phyloP scores from a whole-genome alignment of 2,113 vertebrate genomes.

The Anoplopoma fimbria region DNA sequence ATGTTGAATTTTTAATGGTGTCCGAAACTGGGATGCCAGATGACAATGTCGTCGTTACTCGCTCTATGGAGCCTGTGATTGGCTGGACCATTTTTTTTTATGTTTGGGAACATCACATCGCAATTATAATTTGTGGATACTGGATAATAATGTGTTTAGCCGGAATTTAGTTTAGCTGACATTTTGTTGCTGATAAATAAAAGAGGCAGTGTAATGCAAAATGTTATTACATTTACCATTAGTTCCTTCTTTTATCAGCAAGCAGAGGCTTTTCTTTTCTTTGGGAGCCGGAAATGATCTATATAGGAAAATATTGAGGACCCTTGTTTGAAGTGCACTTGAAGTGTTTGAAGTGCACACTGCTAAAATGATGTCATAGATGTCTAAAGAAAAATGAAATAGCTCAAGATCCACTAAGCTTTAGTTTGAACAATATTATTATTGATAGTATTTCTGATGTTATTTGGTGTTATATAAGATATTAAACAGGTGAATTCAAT shows the following conservation, averaged over 20 bases:
- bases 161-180: neutral
- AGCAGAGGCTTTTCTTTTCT: neutral
- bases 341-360: too few relatives aligned
- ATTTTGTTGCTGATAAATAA: conserved; percentile 6
- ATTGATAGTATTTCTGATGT: neutral
- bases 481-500: neutral
- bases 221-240: conserved; percentile 5
- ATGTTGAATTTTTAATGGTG: conserved; percentile 78
- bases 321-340: neutral
- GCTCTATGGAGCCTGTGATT: conserved; percentile 35
- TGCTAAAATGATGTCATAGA: neutral
- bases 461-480: neutral
- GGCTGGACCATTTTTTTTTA: conserved; percentile 7
- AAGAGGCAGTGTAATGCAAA: neutral
- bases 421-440: neutral
- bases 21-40: conserved; percentile 45
- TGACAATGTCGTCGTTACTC: conserved; percentile 17
- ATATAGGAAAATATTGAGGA: neutral
- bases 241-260: conserved; percentile 9
- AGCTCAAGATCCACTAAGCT: neutral
- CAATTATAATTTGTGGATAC: neutral
- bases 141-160: neutral
- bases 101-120: conserved; percentile 9
- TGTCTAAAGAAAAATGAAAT: neutral
- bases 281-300: conserved; percentile 4